Conservation (phyloP, 64 coral and sea anemone genomes). For the Dendronephthya gigantea region DNA sequence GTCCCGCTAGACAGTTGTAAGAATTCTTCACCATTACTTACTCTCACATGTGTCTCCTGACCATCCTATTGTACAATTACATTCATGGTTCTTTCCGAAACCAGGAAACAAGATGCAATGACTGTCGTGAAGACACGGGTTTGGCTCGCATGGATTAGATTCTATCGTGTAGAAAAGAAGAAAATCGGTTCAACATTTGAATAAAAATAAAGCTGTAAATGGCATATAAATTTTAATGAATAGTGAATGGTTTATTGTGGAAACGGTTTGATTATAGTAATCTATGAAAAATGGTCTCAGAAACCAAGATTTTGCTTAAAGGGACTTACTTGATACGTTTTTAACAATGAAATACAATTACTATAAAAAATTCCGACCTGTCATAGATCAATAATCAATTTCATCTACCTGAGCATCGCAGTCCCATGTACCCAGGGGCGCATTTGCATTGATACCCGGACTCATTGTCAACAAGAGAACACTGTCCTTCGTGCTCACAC, state of each 20-base stretch:
- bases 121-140: constrained; percentile 49
- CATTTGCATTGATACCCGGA: constrained; percentile 81
- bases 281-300: not conserved
- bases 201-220: too few species aligned
- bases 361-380: not conserved
- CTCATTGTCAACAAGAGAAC: constrained; percentile 58
- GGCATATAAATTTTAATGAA: too few species aligned
- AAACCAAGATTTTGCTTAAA: not conserved
- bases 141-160: constrained; percentile 48
- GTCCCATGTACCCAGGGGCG: constrained; percentile 55
- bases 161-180: constrained; percentile 1
- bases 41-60: constrained; percentile 49
- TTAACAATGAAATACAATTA: not conserved
- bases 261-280: too few species aligned
- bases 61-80: constrained; percentile 52
- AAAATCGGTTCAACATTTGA: not conserved
- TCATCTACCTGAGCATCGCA: constrained; percentile 59
- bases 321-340: not conserved
- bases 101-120: constrained; percentile 38
- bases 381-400: not conserved
- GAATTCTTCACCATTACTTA: not conserved
- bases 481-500: constrained; percentile 73
- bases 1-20: not conserved
- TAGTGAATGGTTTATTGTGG: too few species aligned
- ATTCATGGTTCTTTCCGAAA: constrained; percentile 32